Evolutionary conservation across 2,113 vertebrate species (phyloP).

Genomic region (Grus americana): DNA sequence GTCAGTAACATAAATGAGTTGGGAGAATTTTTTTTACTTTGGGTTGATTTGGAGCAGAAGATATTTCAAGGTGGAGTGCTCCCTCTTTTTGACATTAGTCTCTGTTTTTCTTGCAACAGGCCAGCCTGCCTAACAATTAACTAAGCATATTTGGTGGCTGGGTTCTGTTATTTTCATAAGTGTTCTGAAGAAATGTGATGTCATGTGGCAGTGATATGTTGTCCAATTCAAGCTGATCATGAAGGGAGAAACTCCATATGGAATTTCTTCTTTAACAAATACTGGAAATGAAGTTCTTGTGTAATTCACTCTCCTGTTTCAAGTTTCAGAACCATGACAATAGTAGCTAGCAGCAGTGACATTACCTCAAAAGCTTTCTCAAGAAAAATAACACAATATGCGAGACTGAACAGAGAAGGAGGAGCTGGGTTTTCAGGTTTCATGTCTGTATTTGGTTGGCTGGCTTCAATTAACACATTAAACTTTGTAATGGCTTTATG

Average conservation of each 20-base stretch:
- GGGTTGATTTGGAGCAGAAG: neutral
- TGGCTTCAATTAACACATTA: conserved; percentile 16
- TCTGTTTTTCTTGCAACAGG: neutral
- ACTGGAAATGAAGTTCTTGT: neutral
- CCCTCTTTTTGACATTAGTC: neutral
- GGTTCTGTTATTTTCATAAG: neutral
- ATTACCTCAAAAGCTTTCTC: neutral
- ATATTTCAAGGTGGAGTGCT: neutral
- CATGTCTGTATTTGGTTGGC: neutral
- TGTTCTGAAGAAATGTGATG: neutral
- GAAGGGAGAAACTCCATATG: neutral
- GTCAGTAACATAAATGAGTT: neutral
- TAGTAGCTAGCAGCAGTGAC: neutral
- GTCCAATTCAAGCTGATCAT: neutral
- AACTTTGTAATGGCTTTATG: neutral
- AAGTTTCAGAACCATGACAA: neutral
- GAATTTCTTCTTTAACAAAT: neutral
- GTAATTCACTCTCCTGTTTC: neutral
- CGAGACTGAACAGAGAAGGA: neutral
- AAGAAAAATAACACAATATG: neutral
- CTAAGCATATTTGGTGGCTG: neutral
- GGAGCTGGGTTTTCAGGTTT: neutral
- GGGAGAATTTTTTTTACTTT: neutral
- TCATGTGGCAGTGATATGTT: neutral
- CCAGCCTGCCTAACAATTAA: neutral